These are phyloP conservation scores for Chrysemys picta DNA, from an alignment of 2,113 vertebrate species.

Conservation along the genomic window DNA sequence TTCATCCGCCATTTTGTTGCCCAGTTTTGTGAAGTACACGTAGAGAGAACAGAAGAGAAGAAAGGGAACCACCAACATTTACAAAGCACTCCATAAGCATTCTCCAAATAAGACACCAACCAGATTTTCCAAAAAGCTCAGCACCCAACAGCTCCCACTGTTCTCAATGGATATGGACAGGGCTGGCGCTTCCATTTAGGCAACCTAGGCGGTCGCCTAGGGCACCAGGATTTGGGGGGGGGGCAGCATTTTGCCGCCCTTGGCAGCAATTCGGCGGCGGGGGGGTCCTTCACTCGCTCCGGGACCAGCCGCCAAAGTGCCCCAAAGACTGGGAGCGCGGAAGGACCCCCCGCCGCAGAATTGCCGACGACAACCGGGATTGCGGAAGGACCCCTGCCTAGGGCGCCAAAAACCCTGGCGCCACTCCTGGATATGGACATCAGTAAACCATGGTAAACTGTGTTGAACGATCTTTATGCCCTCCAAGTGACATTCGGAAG, in stretches of 20 bases:
- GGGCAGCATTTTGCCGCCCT: no score
- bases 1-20: background rate
- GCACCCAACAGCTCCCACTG: background rate
- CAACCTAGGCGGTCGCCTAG: no score
- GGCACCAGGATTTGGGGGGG: no score
- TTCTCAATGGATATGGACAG: background rate
- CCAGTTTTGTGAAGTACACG: background rate
- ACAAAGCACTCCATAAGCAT: background rate
- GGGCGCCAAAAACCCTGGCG: no score
- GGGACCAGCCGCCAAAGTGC: no score
- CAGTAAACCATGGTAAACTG: background rate
- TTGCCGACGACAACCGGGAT: no score
- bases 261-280: no score
- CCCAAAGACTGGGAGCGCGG: no score
- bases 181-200: no score
- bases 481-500: background rate
- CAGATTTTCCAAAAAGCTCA: background rate
- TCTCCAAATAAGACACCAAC: accelerated
- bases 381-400: no score
- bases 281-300: no score
- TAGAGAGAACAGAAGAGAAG: background rate
- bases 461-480: background rate
- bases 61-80: background rate
- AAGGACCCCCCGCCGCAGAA: no score
- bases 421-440: background rate